Percentiles rank a stretch among this genome's conserved stretches.
Conservation (phyloP, 2,888 invertebrate species). For the Pardosa pseudoannulata region DNA sequence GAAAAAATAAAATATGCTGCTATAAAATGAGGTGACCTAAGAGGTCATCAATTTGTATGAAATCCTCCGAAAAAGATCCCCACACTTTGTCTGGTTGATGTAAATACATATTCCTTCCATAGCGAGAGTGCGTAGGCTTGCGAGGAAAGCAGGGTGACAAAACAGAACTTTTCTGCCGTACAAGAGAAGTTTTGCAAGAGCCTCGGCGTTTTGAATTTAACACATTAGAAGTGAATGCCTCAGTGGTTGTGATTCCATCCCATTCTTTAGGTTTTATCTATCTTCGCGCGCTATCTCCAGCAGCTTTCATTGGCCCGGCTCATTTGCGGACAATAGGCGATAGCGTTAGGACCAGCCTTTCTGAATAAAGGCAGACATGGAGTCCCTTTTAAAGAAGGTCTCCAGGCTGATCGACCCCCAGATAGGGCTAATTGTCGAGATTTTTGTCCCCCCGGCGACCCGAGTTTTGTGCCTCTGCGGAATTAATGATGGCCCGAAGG, state of each 20-base stretch:
- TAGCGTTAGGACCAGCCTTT: conserved; percentile 47
- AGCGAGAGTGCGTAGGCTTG: too few species aligned
- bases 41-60: conserved; percentile 28
- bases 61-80: background rate
- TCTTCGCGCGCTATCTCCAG: conserved; percentile 55
- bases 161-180: background rate
- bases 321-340: conserved; percentile 67
- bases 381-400: conserved; percentile 35
- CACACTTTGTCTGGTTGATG: background rate
- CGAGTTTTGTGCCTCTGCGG: conserved; percentile 62
- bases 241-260: conserved; percentile 29
- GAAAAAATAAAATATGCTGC: background rate
- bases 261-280: conserved; percentile 41
- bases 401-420: conserved; percentile 49
- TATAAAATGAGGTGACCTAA: conserved; percentile 2
- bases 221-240: conserved; percentile 61
- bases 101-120: background rate
- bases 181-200: conserved; percentile 22
- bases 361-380: conserved; percentile 55
- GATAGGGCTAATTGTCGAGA: conserved; percentile 70
- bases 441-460: conserved; percentile 68
- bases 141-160: background rate
- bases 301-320: conserved; percentile 48
- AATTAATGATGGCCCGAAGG: conserved; percentile 64
- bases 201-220: conserved; percentile 37